These are phyloP conservation scores for Pteromalus puparum DNA, from an alignment of 1,140 invertebrate genomes.

Conservation along the genomic window DNA sequence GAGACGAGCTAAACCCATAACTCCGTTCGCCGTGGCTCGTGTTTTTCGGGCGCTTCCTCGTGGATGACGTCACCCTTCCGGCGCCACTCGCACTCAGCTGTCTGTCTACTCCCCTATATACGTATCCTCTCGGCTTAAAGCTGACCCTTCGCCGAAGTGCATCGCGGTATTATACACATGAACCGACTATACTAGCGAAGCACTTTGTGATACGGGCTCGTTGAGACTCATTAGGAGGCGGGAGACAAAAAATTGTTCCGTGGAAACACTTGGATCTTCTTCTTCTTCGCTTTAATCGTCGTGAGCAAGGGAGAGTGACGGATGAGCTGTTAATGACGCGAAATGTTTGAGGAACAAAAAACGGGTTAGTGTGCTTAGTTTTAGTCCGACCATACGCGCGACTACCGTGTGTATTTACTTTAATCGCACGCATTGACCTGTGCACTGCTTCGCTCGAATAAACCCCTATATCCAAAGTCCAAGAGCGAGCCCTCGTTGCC, in stretches of 20 bases:
- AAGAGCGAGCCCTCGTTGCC: too few relatives aligned
- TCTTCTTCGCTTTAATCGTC: background rate
- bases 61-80: slow-evolving; percentile 45
- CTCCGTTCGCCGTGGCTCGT: background rate
- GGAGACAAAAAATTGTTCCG: background rate
- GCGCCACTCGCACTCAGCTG: slow-evolving; percentile 38
- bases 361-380: background rate
- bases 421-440: background rate
- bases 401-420: background rate
- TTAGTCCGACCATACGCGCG: background rate
- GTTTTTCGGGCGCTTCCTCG: slow-evolving; percentile 21
- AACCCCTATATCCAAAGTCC: too few relatives aligned
- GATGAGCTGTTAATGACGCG: background rate
- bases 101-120: background rate
- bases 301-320: background rate
- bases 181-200: background rate
- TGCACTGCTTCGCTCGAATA: background rate
- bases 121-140: background rate
- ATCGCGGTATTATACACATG: background rate
- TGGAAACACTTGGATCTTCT: background rate
- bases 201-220: background rate
- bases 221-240: background rate
- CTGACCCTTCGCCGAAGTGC: slow-evolving; percentile 3
- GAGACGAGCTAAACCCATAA: background rate
- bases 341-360: background rate